Percentiles rank a stretch among this genome's conserved stretches.
Conservation (phyloP, 2,888 invertebrate species). For the Beris morrisii region DNA sequence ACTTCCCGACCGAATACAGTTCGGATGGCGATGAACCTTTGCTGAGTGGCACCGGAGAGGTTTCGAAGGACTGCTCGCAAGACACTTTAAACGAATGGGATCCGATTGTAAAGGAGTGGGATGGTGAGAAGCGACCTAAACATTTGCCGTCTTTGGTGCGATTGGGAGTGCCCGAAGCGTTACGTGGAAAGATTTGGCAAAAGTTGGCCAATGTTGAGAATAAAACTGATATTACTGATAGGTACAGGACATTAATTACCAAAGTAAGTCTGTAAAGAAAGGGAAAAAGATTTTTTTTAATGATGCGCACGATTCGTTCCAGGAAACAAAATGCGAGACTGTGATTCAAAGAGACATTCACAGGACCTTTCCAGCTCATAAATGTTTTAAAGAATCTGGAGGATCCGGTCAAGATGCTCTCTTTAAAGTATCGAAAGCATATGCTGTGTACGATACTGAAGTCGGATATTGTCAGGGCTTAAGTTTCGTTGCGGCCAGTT, state of each 20-base stretch:
- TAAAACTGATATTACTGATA: conserved; percentile 84
- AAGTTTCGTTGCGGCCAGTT: conserved; percentile 95
- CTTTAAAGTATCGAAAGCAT: conserved; percentile 94
- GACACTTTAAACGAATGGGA: conserved; percentile 92
- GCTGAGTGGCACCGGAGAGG: conserved; percentile 96
- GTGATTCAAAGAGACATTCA: conserved; percentile 96
- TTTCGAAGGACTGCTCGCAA: conserved; percentile 94
- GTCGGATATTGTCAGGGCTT: conserved; percentile 99
- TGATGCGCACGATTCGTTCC: conserved; percentile 26
- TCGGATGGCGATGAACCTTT: conserved; percentile 91
- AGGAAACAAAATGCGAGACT: conserved; percentile 94
- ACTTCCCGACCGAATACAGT: conserved; percentile 54
- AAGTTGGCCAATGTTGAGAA: conserved; percentile 86
- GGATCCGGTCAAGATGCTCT: conserved; percentile 87
- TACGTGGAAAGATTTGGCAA: conserved; percentile 98
- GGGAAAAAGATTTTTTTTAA: conserved; percentile 22
- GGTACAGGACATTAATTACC: conserved; percentile 87
- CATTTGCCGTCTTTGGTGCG: conserved; percentile 78
- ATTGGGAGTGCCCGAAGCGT: conserved; percentile 91
- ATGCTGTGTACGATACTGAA: conserved; percentile 95
- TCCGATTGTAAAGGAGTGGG: conserved; percentile 77
- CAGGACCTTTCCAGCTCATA: conserved; percentile 98
- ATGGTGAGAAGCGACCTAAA: conserved; percentile 73
- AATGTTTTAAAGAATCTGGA: conserved; percentile 94
- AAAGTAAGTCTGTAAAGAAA: conserved; percentile 64